These are phyloP conservation scores for Hystrix brachyura DNA, from an alignment of 2,113 vertebrate genomes.

Conservation along the genomic window DNA sequence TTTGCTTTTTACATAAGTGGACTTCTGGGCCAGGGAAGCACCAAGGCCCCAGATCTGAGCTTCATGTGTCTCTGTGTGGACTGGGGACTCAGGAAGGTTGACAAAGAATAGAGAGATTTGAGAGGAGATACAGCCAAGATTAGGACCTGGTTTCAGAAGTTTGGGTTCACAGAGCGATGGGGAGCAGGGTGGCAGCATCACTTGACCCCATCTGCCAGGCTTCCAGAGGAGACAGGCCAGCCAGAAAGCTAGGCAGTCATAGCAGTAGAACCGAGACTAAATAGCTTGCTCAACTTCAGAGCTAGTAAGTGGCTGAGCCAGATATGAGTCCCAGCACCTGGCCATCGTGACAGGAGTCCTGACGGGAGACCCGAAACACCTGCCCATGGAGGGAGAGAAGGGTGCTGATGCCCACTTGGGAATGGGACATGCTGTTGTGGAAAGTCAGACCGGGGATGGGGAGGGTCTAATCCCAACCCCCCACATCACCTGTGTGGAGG, in stretches of 20 bases:
- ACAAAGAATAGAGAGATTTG: neutral
- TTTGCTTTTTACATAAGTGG: neutral
- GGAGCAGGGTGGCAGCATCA: neutral
- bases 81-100: neutral
- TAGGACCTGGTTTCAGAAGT: neutral
- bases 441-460: neutral
- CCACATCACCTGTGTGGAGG: too few species aligned
- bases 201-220: rapidly evolving
- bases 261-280: neutral
- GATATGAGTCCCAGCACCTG: neutral
- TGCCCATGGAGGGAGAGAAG: neutral
- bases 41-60: neutral
- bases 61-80: neutral
- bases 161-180: rapidly evolving
- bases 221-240: neutral
- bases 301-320: neutral
- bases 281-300: neutral
- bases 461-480: neutral
- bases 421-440: neutral
- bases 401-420: rapidly evolving
- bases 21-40: neutral
- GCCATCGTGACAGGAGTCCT: neutral
- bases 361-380: neutral
- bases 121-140: rapidly evolving
- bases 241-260: neutral